phyloP scores from a whole-genome alignment of 2,113 vertebrate genomes.

The Nannobrachium achirus region DNA sequence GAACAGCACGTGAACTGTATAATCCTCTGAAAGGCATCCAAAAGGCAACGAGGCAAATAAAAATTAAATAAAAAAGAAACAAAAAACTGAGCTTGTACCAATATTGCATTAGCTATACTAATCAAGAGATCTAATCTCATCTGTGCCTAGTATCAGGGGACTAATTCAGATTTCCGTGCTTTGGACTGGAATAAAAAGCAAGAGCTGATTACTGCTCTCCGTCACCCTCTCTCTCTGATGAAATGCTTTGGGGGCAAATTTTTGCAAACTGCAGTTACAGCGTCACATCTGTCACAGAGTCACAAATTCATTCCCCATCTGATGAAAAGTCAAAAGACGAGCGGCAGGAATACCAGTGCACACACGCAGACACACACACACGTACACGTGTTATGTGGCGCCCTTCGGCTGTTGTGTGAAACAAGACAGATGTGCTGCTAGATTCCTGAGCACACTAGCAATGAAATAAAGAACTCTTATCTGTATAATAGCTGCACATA shows the following conservation, averaged over 20 bases:
- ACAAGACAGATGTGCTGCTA: conserved; percentile 63
- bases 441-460: conserved; percentile 6
- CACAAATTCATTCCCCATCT: conserved; percentile 19
- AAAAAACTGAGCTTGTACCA: conserved; percentile 14
- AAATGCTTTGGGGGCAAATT: conserved; percentile 26
- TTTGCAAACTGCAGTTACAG: conserved; percentile 19
- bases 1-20: conserved; percentile 5
- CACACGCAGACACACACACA: conserved; percentile 32
- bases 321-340: background rate
- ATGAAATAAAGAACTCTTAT: too few relatives aligned
- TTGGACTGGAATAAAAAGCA: conserved; percentile 20
- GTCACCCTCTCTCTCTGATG: conserved; percentile 27
- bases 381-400: conserved; percentile 26
- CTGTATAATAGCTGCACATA: background rate
- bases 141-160: conserved; percentile 8
- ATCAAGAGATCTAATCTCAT: conserved; percentile 44
- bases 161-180: conserved; percentile 42
- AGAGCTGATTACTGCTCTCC: conserved; percentile 46
- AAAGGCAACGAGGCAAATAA: conserved; percentile 16
- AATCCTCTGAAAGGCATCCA: conserved; percentile 8
- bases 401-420: conserved; percentile 33
- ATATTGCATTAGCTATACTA: conserved; percentile 29
- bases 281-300: conserved; percentile 38
- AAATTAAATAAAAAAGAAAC: background rate
- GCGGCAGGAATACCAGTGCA: background rate